Evolutionary conservation across 2,888 invertebrate genomes (phyloP), one percentile per base, ranked within the genome.

Genomic region (Chloroclystis v-ata): DNA sequence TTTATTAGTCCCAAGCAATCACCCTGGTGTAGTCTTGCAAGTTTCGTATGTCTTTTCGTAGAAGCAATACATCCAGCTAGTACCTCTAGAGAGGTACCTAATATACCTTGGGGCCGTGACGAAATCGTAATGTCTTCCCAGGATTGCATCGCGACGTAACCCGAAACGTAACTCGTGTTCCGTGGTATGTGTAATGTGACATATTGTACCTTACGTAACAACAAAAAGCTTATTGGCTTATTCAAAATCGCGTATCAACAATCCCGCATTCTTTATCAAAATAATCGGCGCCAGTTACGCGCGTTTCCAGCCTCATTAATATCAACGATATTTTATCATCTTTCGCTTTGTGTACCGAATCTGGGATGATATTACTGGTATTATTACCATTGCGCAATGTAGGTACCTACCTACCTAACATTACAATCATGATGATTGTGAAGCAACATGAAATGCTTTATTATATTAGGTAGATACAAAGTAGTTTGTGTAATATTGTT

Each of bases 101-200:
- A 4, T 49, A 54, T 49, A 52, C 60, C 50, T 60, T 61, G 55
- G 57, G 60, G 60, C 65, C 70, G 75, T 77, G 72, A 72, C 78
- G 72, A 80, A 81, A 75, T 60, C 47, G 56, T 80, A 78, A 82
- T 79, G 78, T 73, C 70, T 85, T 84, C 84, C 82, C 74, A 72
- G 78, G 80, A 83, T 66, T 66, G 65, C 63, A 56, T 59, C 46
- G 57, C 65, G 56, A 68, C 68, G 82, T 73, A 78, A 84, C 73
- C 71, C 63, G 77, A 79, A 70, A 69, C 78, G 66, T 58, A 67
- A 61, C 67, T 77, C 78, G 58, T 52, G 66, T 82, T 77, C 74
- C 77, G 67, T 66, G 50, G 56, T 60, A 59, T 55, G 59, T 60
- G 59, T 65, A 65, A 68, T 65, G 57, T 54, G 56, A 58, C 49